Conservation (phyloP, 2,113 vertebrate genomes). For the Tetrax tetrax region DNA sequence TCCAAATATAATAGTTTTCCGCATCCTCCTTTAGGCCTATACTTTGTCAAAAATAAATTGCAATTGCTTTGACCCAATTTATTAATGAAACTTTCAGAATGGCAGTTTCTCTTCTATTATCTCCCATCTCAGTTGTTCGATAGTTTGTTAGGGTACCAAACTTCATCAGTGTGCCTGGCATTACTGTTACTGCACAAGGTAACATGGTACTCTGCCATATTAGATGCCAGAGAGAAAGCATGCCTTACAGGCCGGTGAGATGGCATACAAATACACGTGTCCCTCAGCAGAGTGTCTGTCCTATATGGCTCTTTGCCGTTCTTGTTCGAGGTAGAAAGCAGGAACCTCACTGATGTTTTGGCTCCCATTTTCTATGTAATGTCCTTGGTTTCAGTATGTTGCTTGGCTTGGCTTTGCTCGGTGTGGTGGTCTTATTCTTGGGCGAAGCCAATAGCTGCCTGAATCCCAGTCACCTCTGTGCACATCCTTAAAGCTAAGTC, state of each 20-base stretch:
- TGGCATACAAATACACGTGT: background rate
- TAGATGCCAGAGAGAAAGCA: background rate
- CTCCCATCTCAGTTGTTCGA: background rate
- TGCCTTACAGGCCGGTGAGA: background rate
- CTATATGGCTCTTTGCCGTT: background rate
- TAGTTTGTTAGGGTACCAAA: background rate
- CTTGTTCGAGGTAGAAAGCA: fast-evolving
- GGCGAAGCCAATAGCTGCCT: background rate
- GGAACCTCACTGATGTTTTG: background rate
- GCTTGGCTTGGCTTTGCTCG: background rate
- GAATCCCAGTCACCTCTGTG: background rate
- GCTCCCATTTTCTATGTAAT: background rate
- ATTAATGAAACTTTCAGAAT: background rate
- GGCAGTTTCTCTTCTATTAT: background rate
- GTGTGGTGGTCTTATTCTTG: background rate
- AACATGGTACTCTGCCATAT: too few relatives aligned
- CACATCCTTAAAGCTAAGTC: background rate
- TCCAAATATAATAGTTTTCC: background rate
- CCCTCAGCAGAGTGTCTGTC: background rate
- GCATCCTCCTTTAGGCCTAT: background rate
- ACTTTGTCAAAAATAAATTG: background rate
- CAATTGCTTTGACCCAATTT: background rate
- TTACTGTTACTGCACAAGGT: background rate
- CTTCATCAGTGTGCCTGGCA: background rate
- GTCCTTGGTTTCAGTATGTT: background rate